Conservation (phyloP, 2,888 invertebrate genomes). For the Troides oblongomaculatus region DNA sequence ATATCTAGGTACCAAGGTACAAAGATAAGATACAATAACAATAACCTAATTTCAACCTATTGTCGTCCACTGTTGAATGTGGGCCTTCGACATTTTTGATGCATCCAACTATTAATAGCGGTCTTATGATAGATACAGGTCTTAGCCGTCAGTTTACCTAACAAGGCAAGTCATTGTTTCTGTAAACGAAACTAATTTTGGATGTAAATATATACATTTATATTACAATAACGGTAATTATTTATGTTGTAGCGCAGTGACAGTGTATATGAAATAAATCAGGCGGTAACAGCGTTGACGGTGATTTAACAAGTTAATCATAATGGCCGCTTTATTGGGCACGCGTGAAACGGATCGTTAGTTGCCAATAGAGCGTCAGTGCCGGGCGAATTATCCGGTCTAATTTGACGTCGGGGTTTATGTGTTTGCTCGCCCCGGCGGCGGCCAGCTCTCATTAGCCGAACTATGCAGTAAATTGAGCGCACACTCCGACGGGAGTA, state of each 20-base stretch:
- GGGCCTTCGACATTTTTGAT: too few species aligned
- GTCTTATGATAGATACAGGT: too few species aligned
- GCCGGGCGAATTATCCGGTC: slow-evolving; percentile 55
- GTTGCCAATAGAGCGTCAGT: slow-evolving; percentile 34
- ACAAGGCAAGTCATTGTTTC: too few species aligned
- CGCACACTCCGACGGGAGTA: slow-evolving; percentile 32
- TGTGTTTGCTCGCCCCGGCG: slow-evolving; percentile 58
- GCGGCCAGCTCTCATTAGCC: slow-evolving; percentile 61
- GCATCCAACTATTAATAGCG: too few species aligned
- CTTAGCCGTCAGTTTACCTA: too few species aligned
- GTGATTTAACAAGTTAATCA: slow-evolving; percentile 23
- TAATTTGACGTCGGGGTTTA: slow-evolving; percentile 62
- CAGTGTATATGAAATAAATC: slow-evolving; percentile 15
- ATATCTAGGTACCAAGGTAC: too few species aligned
- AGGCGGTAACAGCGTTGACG: slow-evolving; percentile 4
- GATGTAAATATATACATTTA: too few species aligned
- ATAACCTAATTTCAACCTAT: too few species aligned
- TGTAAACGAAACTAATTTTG: too few species aligned
- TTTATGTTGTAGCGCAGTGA: neutral
- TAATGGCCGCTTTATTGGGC: slow-evolving; percentile 27
- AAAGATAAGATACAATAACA: too few species aligned
- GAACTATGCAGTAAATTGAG: slow-evolving; percentile 54
- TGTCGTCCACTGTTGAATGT: too few species aligned
- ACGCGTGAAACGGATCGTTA: slow-evolving; percentile 30
- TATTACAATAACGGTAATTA: too few species aligned